Conservation (phyloP, 92 coral and sea anemone genomes). For the Siderastrea radians region DNA sequence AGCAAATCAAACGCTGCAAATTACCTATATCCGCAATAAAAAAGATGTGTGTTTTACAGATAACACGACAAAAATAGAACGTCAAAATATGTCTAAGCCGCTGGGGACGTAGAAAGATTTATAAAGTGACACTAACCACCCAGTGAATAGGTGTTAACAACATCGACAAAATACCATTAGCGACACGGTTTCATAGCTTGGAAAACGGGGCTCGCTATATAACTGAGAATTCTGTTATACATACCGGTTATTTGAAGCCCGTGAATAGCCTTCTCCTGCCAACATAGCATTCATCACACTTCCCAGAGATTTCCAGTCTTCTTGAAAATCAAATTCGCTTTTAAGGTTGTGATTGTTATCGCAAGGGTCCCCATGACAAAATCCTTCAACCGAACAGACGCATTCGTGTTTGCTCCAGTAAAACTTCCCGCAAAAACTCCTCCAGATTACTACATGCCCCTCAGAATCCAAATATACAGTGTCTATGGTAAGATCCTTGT, state of each 20-base stretch:
- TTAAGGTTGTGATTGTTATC: slow-evolving; percentile 59
- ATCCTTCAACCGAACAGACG: slow-evolving; percentile 74
- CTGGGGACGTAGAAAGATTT: not conserved
- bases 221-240: not conserved
- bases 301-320: slow-evolving; percentile 76
- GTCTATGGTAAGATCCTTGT: slow-evolving; percentile 84
- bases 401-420: slow-evolving; percentile 91
- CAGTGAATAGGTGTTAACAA: not conserved
- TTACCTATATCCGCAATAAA: not conserved
- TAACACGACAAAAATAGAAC: not conserved
- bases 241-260: slow-evolving; percentile 22
- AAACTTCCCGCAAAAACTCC: slow-evolving; percentile 86
- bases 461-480: slow-evolving; percentile 71
- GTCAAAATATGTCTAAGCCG: not conserved
- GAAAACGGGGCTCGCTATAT: not conserved
- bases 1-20: not conserved
- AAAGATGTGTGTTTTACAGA: not conserved
- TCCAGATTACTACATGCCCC: slow-evolving; percentile 88
- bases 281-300: slow-evolving; percentile 46
- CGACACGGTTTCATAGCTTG: not conserved
- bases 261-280: slow-evolving; percentile 42
- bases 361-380: slow-evolving; percentile 67
- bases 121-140: not conserved
- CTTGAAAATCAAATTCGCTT: slow-evolving; percentile 33
- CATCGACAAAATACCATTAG: not conserved